These are phyloP conservation scores for Tortricodes alternella DNA, from an alignment of 2,888 invertebrate genomes.

Conservation along the genomic window DNA sequence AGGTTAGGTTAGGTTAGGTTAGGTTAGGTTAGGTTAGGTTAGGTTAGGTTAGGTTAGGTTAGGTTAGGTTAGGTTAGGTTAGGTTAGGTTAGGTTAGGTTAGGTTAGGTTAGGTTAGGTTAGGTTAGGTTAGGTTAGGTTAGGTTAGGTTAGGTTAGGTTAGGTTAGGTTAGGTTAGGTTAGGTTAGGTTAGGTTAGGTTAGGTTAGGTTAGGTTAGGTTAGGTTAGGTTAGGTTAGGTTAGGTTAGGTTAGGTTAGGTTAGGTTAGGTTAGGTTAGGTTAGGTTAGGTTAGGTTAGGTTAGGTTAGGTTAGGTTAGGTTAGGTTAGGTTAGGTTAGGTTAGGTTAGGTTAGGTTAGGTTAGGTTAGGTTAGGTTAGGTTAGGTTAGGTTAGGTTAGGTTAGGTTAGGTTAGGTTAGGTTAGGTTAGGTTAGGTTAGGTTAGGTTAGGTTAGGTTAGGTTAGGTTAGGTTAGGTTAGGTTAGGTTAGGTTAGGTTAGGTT, in stretches of 20 bases:
- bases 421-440: conserved; percentile 1
- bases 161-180: conserved; percentile 1
- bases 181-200: conserved; percentile 1
- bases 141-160: conserved; percentile 1
- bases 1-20: conserved; percentile 1
- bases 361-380: conserved; percentile 1
- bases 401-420: conserved; percentile 1
- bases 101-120: conserved; percentile 1
- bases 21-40: conserved; percentile 1
- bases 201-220: conserved; percentile 1
- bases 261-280: conserved; percentile 1
- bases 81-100: conserved; percentile 1
- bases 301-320: conserved; percentile 1
- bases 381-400: conserved; percentile 1
- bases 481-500: conserved; percentile 1
- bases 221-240: conserved; percentile 1
- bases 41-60: conserved; percentile 1
- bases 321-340: conserved; percentile 1
- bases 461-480: conserved; percentile 1
- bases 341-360: conserved; percentile 1
- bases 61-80: conserved; percentile 1
- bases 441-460: conserved; percentile 1
- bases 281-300: conserved; percentile 1
- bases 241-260: conserved; percentile 1
- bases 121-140: conserved; percentile 1